Percentiles rank a stretch among this genome's conserved stretches.
phyloP scores from a whole-genome alignment of 2,888 invertebrate species.

The Abrostola tripartita region DNA sequence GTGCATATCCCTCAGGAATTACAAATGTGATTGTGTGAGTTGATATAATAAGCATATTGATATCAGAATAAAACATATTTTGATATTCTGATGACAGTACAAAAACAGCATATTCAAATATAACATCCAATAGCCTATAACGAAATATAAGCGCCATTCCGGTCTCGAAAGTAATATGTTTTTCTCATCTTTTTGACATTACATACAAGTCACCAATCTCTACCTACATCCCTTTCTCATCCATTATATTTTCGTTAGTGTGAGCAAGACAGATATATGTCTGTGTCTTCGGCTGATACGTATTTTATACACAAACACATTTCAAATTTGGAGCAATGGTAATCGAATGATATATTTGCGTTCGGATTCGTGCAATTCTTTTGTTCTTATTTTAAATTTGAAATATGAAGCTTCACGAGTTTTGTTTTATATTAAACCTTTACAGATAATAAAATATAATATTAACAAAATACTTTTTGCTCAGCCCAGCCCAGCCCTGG shows the following conservation, averaged over 20 bases:
- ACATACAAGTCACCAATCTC: constrained; percentile 27
- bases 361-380: constrained; percentile 41
- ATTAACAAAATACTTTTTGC: constrained; percentile 2
- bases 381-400: constrained; percentile 44
- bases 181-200: constrained; percentile 44
- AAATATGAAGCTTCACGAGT: constrained; percentile 9
- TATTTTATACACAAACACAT: constrained; percentile 42
- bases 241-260: constrained; percentile 1
- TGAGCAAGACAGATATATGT: constrained; percentile 21
- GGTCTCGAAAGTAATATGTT: constrained; percentile 49
- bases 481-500: too few relatives aligned
- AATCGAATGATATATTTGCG: constrained; percentile 56
- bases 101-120: constrained; percentile 34
- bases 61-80: background rate
- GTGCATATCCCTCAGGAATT: background rate
- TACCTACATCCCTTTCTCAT: constrained; percentile 22
- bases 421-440: background rate
- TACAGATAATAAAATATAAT: background rate
- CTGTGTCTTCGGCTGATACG: constrained; percentile 16
- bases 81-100: constrained; percentile 5
- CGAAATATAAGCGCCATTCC: constrained; percentile 42
- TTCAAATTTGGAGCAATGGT: constrained; percentile 52
- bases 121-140: constrained; percentile 47
- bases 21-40: background rate
- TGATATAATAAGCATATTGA: background rate